phyloP scores from a whole-genome alignment of 2,888 invertebrate species.

The Lamellibrachia columna region DNA sequence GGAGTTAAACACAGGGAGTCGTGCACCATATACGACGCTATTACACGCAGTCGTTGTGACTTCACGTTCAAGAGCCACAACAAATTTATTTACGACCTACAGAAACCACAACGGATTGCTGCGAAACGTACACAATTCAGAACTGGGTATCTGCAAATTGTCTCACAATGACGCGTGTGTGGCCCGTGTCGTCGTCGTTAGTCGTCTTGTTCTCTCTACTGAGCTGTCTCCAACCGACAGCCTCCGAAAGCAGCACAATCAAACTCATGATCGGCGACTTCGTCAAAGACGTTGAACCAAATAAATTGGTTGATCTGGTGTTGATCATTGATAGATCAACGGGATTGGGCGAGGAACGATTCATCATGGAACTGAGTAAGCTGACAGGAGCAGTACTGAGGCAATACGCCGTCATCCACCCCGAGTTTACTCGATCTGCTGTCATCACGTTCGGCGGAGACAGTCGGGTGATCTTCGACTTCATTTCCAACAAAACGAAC shows the following conservation, averaged over 20 bases:
- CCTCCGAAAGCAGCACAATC: neutral
- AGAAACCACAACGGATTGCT: neutral
- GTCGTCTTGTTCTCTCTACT: neutral
- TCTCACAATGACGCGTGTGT: neutral
- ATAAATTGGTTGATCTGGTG: constrained; percentile 34
- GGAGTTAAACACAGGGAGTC: neutral
- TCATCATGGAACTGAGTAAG: constrained; percentile 28
- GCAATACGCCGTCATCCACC: constrained; percentile 40
- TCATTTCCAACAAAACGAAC: constrained; percentile 28
- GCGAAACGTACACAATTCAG: neutral
- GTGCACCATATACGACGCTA: neutral
- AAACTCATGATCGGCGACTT: neutral
- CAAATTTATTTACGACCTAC: neutral
- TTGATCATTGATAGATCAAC: constrained; percentile 31
- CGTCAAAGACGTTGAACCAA: constrained; percentile 27
- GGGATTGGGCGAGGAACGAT: constrained; percentile 32
- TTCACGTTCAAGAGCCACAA: neutral
- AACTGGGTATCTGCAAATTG: neutral
- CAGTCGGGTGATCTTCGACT: constrained; percentile 34
- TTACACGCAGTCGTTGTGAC: too few species aligned
- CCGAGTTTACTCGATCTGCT: constrained; percentile 36
- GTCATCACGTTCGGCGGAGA: constrained; percentile 38
- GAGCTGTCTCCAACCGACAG: neutral
- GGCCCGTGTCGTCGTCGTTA: neutral
- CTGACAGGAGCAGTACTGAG: constrained; percentile 29